phyloP scores from a whole-genome alignment of 2,113 vertebrate genomes.

The Meleagris gallopavo region DNA sequence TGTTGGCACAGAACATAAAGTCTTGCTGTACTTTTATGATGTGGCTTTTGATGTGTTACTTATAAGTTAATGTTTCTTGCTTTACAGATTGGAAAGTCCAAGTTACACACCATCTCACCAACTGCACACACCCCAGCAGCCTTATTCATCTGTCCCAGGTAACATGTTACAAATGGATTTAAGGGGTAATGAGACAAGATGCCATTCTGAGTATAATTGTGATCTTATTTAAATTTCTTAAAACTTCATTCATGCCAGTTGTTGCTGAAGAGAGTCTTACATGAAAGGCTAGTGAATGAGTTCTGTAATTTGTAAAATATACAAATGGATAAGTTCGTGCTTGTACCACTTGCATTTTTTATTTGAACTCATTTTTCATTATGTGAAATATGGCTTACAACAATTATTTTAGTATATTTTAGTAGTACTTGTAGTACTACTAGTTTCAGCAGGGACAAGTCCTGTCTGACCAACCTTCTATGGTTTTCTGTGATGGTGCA shows the following conservation, averaged over 20 bases:
- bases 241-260: background rate
- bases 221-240: background rate
- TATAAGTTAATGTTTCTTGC: slow-evolving; percentile 12
- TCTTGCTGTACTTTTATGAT: background rate
- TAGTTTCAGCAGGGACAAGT: too few relatives aligned
- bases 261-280: background rate
- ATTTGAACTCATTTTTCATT: background rate
- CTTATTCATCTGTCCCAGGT: slow-evolving; percentile 80
- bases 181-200: background rate
- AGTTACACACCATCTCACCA: slow-evolving; percentile 41
- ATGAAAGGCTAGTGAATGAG: background rate
- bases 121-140: slow-evolving; percentile 66
- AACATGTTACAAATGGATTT: slow-evolving; percentile 34
- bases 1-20: background rate
- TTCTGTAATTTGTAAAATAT: background rate
- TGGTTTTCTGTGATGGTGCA: too few relatives aligned
- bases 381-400: background rate
- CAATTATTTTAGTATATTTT: background rate
- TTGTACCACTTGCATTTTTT: background rate
- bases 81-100: slow-evolving; percentile 71
- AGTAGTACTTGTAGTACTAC: background rate
- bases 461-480: too few relatives aligned
- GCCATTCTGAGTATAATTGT: background rate
- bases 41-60: background rate
- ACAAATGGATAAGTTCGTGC: background rate